Conservation (phyloP, 2,888 invertebrate genomes). For the Nebria brevicollis region DNA sequence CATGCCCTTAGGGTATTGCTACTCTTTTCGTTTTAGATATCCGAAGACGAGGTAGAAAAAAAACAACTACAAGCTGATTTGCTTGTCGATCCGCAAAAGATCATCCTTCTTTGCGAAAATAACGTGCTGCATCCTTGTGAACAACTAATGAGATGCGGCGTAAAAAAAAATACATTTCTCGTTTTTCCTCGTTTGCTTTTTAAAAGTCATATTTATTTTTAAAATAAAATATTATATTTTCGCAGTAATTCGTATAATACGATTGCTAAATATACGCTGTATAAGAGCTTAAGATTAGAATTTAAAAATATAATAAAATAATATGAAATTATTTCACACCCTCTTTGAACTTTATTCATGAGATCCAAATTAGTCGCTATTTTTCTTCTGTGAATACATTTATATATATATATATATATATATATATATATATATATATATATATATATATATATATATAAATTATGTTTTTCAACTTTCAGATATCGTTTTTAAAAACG, state of each 20-base stretch:
- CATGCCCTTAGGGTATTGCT: background rate
- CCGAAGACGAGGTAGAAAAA: background rate
- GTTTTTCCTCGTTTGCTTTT: background rate
- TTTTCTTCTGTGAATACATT: too few species aligned
- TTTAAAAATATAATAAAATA: too few species aligned
- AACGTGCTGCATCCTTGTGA: background rate
- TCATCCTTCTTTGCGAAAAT: conserved; percentile 6
- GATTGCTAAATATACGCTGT: too few species aligned
- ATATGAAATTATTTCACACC: too few species aligned
- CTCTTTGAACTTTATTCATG: too few species aligned
- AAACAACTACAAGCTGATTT: conserved; percentile 10
- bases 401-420: too few species aligned
- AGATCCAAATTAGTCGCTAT: too few species aligned
- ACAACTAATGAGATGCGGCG: conserved; percentile 14
- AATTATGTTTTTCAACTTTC: too few species aligned
- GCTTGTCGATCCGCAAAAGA: background rate
- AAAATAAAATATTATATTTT: background rate
- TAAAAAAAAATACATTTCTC: background rate
- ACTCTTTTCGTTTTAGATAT: conserved; percentile 18
- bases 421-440: too few species aligned
- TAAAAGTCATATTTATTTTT: background rate
- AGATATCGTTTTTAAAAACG: too few species aligned
- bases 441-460: too few species aligned
- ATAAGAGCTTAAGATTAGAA: too few species aligned
- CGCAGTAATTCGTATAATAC: background rate